Conservation (phyloP, 2,888 invertebrate genomes). For the Stenurella melanura region DNA sequence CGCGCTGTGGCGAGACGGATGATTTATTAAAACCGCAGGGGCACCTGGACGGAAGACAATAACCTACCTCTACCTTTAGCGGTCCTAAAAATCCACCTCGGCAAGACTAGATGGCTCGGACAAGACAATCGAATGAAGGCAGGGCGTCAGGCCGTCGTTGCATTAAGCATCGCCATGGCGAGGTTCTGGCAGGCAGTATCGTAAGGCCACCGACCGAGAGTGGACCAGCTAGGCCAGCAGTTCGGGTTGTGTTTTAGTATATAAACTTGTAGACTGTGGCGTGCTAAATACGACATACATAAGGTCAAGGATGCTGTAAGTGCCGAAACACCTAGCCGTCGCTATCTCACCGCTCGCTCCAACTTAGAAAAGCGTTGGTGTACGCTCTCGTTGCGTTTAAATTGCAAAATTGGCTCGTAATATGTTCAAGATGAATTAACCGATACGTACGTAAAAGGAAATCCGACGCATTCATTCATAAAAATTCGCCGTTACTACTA, state of each 20-base stretch:
- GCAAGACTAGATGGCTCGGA: slow-evolving; percentile 1
- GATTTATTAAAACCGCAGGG: neutral
- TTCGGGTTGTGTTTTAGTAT: slow-evolving; percentile 20
- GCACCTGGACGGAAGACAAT: neutral
- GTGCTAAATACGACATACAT: slow-evolving; percentile 40
- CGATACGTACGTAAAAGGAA: neutral
- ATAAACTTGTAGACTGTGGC: slow-evolving; percentile 15
- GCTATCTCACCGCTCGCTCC: neutral
- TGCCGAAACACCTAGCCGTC: slow-evolving; percentile 7
- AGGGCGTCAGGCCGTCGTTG: slow-evolving; percentile 8
- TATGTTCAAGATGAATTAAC: neutral
- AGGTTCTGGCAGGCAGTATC: slow-evolving; percentile 42
- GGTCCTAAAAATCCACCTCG: neutral
- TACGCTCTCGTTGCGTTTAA: neutral
- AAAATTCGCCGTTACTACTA: neutral
- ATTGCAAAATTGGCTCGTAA: neutral
- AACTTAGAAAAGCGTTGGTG: neutral
- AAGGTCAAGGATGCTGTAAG: slow-evolving; percentile 51
- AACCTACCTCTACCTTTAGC: neutral
- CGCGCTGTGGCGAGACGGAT: neutral
- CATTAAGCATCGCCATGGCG: slow-evolving; percentile 14
- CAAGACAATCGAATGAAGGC: neutral
- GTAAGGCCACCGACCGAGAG: slow-evolving; percentile 59
- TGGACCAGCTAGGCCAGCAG: slow-evolving; percentile 39
- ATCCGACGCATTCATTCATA: slow-evolving; percentile 10